Evolutionary conservation across 2,888 invertebrate species (phyloP).

Genomic region (Drosophila antonietae): DNA sequence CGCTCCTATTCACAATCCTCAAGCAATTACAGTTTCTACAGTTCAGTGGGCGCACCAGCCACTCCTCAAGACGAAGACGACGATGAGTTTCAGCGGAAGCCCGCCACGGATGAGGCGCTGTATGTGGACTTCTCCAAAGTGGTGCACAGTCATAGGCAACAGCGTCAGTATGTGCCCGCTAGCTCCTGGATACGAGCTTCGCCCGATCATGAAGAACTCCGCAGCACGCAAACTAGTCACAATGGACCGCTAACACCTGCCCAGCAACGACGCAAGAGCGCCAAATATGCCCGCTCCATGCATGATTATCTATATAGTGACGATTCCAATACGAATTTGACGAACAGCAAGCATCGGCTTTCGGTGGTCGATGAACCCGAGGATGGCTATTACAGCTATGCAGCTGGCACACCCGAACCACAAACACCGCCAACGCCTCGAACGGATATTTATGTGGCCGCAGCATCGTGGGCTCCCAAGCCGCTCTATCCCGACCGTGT

Average conservation of each 20-base stretch:
- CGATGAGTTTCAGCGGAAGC: constrained; percentile 84
- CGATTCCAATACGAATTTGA: constrained; percentile 39
- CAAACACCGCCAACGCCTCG: constrained; percentile 68
- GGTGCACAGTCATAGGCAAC: constrained; percentile 73
- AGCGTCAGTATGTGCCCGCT: constrained; percentile 69
- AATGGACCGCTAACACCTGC: constrained; percentile 59
- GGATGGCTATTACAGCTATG: constrained; percentile 81
- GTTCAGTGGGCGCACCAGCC: constrained; percentile 77
- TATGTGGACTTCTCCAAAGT: constrained; percentile 85
- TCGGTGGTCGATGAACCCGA: constrained; percentile 74
- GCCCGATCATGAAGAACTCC: constrained; percentile 53
- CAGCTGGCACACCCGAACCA: constrained; percentile 79
- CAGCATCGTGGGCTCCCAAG: constrained; percentile 91
- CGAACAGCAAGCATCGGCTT: constrained; percentile 64
- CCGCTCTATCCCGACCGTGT: constrained; percentile 85
- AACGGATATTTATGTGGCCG: constrained; percentile 90
- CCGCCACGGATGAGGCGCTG: constrained; percentile 84
- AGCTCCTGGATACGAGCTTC: constrained; percentile 75
- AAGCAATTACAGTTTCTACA: constrained; percentile 84
- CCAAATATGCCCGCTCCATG: constrained; percentile 78
- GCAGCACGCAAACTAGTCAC: constrained; percentile 28
- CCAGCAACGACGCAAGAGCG: constrained; percentile 68
- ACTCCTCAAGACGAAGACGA: constrained; percentile 64
- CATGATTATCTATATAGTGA: constrained; percentile 81
- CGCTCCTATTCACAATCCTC: constrained; percentile 84